phyloP scores from a whole-genome alignment of 2,888 invertebrate species.

The Hetaerina titia region DNA sequence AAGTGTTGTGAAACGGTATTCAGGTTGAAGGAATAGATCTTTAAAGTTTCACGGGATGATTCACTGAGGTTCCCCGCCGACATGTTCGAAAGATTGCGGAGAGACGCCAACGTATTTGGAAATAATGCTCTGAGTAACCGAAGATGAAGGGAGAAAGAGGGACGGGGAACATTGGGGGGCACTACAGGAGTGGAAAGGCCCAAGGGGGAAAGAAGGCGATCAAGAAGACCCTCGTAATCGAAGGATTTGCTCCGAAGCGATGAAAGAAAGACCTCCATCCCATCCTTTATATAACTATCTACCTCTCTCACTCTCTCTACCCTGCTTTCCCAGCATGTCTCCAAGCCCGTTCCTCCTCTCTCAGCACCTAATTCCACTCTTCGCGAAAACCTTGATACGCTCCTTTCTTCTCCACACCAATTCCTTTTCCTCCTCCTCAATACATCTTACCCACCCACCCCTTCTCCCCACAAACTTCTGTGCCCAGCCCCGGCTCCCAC shows the following conservation, averaged over 20 bases:
- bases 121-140: too few relatives aligned
- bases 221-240: neutral
- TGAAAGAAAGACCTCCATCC: neutral
- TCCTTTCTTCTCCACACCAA: neutral
- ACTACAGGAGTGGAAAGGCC: neutral
- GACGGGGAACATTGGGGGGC: neutral
- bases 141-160: too few relatives aligned
- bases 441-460: neutral
- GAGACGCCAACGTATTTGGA: too few relatives aligned
- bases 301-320: neutral
- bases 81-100: too few relatives aligned
- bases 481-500: neutral
- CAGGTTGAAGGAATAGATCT: too few relatives aligned
- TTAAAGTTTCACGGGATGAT: too few relatives aligned
- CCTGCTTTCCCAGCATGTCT: neutral
- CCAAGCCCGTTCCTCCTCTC: neutral
- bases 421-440: neutral
- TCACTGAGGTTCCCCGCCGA: too few relatives aligned
- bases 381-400: neutral
- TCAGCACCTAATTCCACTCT: neutral
- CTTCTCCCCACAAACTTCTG: neutral
- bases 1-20: too few relatives aligned
- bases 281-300: neutral
- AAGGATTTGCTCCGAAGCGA: constrained; percentile 2
- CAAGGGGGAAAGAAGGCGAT: too few relatives aligned